Evolutionary conservation across 2,888 invertebrate genomes (phyloP).

Genomic region (Octonoba sinensis): DNA sequence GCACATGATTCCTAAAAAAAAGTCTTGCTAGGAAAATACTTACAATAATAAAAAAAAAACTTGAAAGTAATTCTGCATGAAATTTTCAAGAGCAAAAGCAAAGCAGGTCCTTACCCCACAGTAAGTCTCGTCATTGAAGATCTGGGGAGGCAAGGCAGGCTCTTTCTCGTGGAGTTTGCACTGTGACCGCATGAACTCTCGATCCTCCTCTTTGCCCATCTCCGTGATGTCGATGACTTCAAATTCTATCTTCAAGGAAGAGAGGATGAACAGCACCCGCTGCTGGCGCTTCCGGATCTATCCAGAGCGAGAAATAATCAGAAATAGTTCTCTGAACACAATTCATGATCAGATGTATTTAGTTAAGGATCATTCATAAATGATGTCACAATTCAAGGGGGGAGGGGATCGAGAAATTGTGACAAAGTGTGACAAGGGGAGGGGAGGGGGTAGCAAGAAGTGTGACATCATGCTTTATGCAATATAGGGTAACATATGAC

Average conservation of each 20-base stretch:
- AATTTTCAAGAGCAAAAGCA: no score
- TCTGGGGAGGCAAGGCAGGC: conserved; percentile 89
- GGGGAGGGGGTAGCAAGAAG: no score
- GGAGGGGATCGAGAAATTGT: no score
- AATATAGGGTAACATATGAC: no score
- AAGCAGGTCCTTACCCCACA: conserved; percentile 82
- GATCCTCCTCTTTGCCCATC: conserved; percentile 87
- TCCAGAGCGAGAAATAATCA: neutral
- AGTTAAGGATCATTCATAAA: neutral
- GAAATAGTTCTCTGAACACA: neutral
- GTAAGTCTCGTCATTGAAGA: conserved; percentile 92
- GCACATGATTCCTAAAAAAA: no score
- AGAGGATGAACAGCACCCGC: conserved; percentile 91
- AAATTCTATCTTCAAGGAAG: conserved; percentile 90
- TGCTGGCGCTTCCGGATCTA: conserved; percentile 97
- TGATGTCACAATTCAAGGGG: no score
- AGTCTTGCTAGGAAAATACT: no score
- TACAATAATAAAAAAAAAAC: no score
- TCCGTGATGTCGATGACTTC: conserved; percentile 94
- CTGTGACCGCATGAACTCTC: conserved; percentile 92
- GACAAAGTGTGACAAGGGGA: no score
- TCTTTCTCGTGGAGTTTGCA: conserved; percentile 76
- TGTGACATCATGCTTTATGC: no score
- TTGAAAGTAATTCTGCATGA: no score
- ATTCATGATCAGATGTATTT: neutral